Percentiles rank a stretch among this genome's conserved stretches.
phyloP scores from a whole-genome alignment of 2,888 invertebrate genomes.

The Lasioglossum zephyrum region DNA sequence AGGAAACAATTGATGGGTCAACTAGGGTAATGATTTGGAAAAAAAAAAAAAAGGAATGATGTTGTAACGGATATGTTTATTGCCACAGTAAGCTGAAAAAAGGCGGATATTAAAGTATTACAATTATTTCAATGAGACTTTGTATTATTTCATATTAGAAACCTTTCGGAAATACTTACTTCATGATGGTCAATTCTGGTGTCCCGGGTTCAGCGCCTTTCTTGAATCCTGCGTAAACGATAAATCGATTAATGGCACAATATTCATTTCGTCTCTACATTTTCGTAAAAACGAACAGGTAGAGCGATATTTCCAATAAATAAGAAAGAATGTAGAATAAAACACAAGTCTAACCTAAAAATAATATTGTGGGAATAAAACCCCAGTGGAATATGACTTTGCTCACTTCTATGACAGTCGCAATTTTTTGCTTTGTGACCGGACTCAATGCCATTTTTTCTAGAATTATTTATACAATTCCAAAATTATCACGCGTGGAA shows the following conservation, averaged over 20 bases:
- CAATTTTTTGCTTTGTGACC: constrained; percentile 87
- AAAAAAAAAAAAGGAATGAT: not conserved
- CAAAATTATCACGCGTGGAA: not conserved
- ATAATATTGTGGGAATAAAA: constrained; percentile 89
- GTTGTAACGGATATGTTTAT: constrained; percentile 50
- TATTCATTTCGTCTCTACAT: constrained; percentile 14
- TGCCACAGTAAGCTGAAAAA: constrained; percentile 84
- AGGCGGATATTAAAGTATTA: constrained; percentile 65
- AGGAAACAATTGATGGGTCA: not conserved
- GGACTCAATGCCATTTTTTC: constrained; percentile 83
- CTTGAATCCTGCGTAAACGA: constrained; percentile 86
- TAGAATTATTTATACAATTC: constrained; percentile 3
- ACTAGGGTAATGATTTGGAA: not conserved
- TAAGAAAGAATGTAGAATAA: not conserved
- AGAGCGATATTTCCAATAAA: not conserved
- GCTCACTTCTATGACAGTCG: constrained; percentile 86
- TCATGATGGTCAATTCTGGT: constrained; percentile 87
- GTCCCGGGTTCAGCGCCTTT: constrained; percentile 89
- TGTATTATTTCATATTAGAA: not conserved
- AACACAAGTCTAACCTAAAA: constrained; percentile 86
- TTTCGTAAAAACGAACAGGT: not conserved
- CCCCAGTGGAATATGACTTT: constrained; percentile 89
- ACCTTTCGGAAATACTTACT: constrained; percentile 81
- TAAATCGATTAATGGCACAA: constrained; percentile 16
- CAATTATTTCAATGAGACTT: not conserved